Evolutionary conservation across 1,140 invertebrate species (phyloP).

Genomic region (Sminthurinus signatus): DNA sequence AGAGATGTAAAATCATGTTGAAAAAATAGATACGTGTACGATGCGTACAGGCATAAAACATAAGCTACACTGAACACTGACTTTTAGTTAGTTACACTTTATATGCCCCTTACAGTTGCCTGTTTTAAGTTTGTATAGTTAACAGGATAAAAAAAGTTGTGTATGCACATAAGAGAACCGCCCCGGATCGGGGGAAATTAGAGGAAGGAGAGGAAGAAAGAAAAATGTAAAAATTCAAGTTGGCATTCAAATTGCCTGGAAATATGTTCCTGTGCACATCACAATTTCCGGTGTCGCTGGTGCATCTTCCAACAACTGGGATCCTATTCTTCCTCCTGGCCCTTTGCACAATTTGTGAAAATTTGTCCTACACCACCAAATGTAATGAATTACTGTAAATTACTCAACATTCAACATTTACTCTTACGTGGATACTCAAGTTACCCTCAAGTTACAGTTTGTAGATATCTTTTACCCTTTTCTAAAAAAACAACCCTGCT

Average conservation of each 20-base stretch:
- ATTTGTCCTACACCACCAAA: constrained; percentile 19
- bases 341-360: constrained; percentile 16
- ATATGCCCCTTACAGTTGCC: too few relatives aligned
- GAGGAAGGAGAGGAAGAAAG: too few relatives aligned
- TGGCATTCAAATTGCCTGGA: constrained; percentile 11
- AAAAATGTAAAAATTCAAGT: neutral
- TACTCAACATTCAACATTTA: neutral
- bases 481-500: too few relatives aligned
- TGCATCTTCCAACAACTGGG: neutral
- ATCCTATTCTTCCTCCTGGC: constrained; percentile 12
- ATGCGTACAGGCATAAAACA: too few relatives aligned
- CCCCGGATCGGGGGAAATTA: too few relatives aligned
- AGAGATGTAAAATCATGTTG: too few relatives aligned
- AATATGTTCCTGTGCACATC: neutral
- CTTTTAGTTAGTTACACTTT: too few relatives aligned
- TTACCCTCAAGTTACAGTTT: neutral
- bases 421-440: neutral
- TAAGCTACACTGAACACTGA: too few relatives aligned
- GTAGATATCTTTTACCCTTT: too few relatives aligned
- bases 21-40: too few relatives aligned
- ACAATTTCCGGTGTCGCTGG: neutral
- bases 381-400: constrained; percentile 8
- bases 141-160: neutral
- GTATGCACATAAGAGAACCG: too few relatives aligned
- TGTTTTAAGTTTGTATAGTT: neutral